Evolutionary conservation across 2,888 invertebrate genomes (phyloP).

Genomic region (Aspidiotus rigidus): DNA sequence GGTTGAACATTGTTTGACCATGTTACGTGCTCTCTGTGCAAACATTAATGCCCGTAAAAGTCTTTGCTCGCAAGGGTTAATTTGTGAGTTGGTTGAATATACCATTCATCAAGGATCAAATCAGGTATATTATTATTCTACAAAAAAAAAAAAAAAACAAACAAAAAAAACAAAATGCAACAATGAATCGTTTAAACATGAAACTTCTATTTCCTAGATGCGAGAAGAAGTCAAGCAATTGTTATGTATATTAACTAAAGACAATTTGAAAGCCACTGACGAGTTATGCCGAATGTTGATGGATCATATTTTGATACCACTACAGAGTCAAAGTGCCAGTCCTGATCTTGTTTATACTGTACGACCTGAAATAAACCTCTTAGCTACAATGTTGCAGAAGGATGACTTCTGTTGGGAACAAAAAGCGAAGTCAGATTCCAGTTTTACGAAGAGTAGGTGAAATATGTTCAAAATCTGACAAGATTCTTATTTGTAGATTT

Average conservation of each 20-base stretch:
- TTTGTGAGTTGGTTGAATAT: slow-evolving; percentile 80
- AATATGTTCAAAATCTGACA: neutral
- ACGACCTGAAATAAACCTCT: slow-evolving; percentile 76
- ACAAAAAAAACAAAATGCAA: neutral
- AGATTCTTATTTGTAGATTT: slow-evolving; percentile 44
- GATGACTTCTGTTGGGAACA: slow-evolving; percentile 95
- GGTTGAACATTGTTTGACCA: slow-evolving; percentile 85
- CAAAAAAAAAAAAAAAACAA: neutral
- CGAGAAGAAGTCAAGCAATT: slow-evolving; percentile 83
- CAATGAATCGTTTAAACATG: neutral
- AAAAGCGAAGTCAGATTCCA: slow-evolving; percentile 53
- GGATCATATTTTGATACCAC: slow-evolving; percentile 70
- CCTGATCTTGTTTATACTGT: slow-evolving; percentile 66
- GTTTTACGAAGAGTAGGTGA: neutral
- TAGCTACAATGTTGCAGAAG: slow-evolving; percentile 79
- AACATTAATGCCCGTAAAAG: slow-evolving; percentile 64
- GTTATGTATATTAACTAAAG: slow-evolving; percentile 77
- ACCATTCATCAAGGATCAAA: slow-evolving; percentile 79
- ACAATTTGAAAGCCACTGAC: slow-evolving; percentile 71
- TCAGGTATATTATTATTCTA: slow-evolving; percentile 48
- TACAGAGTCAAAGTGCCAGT: slow-evolving; percentile 65
- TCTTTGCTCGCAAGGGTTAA: slow-evolving; percentile 73
- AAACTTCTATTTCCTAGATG: slow-evolving; percentile 46
- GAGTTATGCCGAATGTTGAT: slow-evolving; percentile 73
- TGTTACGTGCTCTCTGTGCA: slow-evolving; percentile 79